These are phyloP conservation scores for Anas platyrhynchos DNA, from an alignment of 2,113 vertebrate species.

Conservation along the genomic window DNA sequence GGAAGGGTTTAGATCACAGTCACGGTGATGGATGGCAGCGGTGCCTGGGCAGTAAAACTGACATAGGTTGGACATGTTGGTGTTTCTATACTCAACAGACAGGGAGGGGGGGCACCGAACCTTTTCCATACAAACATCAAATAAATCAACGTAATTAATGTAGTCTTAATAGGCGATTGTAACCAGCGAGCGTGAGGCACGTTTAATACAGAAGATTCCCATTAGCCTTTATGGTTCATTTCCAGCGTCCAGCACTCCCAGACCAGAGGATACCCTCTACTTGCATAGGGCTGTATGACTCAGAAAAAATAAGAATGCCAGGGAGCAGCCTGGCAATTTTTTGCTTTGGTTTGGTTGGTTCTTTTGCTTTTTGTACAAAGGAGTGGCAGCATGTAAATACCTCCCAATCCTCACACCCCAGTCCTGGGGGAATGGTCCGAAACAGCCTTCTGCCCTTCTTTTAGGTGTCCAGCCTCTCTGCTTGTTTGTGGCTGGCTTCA, in stretches of 20 bases:
- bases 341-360: not conserved
- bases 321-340: not conserved
- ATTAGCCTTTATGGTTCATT: not conserved
- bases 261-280: not conserved
- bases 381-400: not conserved
- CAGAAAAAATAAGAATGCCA: not conserved
- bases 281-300: not conserved
- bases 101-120: not conserved
- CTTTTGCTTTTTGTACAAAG: not conserved
- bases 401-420: not conserved
- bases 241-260: not conserved
- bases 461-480: not conserved
- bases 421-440: not conserved
- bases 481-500: not conserved
- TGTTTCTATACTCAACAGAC: not conserved
- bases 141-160: constrained; percentile 32
- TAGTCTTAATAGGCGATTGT: not conserved
- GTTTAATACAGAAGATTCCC: not conserved
- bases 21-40: not conserved
- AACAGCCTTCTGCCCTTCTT: not conserved
- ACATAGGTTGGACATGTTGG: not conserved
- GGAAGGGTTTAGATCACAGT: not conserved
- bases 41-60: not conserved
- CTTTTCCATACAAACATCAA: not conserved
- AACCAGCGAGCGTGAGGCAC: not conserved